phyloP scores from a whole-genome alignment of 2,888 invertebrate genomes.

The Drosophila suboccidentalis region DNA sequence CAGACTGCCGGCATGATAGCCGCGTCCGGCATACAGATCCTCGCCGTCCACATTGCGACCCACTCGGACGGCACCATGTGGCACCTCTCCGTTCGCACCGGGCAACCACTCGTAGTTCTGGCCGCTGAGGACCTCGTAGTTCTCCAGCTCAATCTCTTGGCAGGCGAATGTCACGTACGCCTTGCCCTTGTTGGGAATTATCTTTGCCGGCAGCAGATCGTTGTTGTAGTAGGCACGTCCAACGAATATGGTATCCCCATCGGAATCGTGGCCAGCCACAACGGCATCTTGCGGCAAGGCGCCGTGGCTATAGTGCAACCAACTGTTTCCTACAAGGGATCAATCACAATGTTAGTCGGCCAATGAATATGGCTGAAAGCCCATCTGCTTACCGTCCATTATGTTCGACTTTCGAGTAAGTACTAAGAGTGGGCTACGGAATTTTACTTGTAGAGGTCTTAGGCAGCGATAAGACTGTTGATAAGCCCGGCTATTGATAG shows the following conservation, averaged over 20 bases:
- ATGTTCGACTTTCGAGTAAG: slow-evolving; percentile 24
- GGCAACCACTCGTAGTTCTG: slow-evolving; percentile 89
- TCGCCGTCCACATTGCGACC: slow-evolving; percentile 89
- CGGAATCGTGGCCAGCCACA: slow-evolving; percentile 89
- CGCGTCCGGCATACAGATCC: slow-evolving; percentile 89
- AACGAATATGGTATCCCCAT: slow-evolving; percentile 91
- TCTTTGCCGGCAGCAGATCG: slow-evolving; percentile 88
- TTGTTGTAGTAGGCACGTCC: slow-evolving; percentile 90
- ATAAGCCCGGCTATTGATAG: slow-evolving; percentile 17
- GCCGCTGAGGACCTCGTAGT: slow-evolving; percentile 89
- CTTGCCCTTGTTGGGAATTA: slow-evolving; percentile 87
- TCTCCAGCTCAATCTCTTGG: slow-evolving; percentile 88
- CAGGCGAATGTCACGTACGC: slow-evolving; percentile 89
- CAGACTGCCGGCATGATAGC: slow-evolving; percentile 89
- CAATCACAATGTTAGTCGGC: slow-evolving; percentile 7
- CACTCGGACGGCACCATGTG: slow-evolving; percentile 88
- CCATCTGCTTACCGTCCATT: slow-evolving; percentile 66
- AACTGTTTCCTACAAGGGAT: slow-evolving; percentile 82
- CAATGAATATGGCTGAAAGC: neutral
- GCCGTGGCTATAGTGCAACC: slow-evolving; percentile 86
- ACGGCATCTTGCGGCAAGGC: slow-evolving; percentile 85
- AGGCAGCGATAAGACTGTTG: slow-evolving; percentile 8
- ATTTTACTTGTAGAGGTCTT: slow-evolving; percentile 15
- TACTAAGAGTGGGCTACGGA: slow-evolving; percentile 30
- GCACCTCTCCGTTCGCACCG: slow-evolving; percentile 88